Evolutionary conservation across 2,797 vertebrate species (phyloP).

Genomic region (Champsocephalus esox): DNA sequence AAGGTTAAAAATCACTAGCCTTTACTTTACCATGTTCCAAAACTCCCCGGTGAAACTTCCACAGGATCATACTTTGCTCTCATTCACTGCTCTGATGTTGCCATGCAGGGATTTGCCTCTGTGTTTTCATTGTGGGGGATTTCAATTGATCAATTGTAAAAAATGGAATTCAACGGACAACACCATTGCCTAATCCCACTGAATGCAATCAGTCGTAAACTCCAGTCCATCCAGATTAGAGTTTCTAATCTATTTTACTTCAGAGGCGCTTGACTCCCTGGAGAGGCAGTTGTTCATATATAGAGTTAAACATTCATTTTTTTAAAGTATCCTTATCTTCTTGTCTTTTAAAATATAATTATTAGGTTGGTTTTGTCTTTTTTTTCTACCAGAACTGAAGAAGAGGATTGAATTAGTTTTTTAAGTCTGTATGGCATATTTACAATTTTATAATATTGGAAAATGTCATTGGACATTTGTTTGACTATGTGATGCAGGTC

Average conservation of each 20-base stretch:
- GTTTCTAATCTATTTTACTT: slow-evolving; percentile 67
- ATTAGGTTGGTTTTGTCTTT: neutral
- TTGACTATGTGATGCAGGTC: neutral
- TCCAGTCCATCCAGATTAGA: slow-evolving; percentile 79
- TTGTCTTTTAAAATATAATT: neutral
- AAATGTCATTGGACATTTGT: neutral
- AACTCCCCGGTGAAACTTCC: neutral
- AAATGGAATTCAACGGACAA: slow-evolving; percentile 65
- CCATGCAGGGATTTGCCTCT: slow-evolving; percentile 47
- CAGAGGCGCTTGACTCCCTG: slow-evolving; percentile 28
- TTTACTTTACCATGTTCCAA: neutral
- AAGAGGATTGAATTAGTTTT: neutral
- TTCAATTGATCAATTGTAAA: slow-evolving; percentile 49
- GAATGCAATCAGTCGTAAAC: slow-evolving; percentile 69
- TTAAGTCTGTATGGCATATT: neutral
- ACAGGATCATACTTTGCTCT: neutral
- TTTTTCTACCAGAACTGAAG: neutral
- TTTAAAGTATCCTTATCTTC: too few species aligned
- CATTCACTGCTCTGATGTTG: slow-evolving; percentile 8
- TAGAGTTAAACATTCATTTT: slow-evolving; percentile 5
- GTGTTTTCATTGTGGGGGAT: slow-evolving; percentile 44
- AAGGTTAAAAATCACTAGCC: neutral
- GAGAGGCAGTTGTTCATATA: slow-evolving; percentile 54
- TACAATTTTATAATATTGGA: neutral
- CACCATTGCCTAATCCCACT: slow-evolving; percentile 69